Conservation (phyloP, 1,140 invertebrate species). For the Cecropterus lyciades region DNA sequence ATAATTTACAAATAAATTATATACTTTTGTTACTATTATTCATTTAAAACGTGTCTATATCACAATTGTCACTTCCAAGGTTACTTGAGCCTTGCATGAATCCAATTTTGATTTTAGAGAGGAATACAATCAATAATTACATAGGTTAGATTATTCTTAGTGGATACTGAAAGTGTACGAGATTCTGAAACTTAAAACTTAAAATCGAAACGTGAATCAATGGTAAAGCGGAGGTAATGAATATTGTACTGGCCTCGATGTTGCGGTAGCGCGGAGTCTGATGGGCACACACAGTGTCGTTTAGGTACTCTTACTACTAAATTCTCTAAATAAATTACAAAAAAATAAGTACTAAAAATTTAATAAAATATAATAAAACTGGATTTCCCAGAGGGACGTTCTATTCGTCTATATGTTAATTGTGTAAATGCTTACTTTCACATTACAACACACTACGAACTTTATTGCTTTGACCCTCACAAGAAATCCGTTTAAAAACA, state of each 20-base stretch:
- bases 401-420: not conserved
- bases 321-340: conserved; percentile 40
- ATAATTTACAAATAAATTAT: no score
- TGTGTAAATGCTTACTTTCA: no score
- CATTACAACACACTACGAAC: not conserved
- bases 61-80: conserved; percentile 3
- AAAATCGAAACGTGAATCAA: conserved; percentile 1
- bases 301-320: conserved; percentile 35
- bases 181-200: conserved; percentile 21
- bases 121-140: conserved; percentile 9
- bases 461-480: conserved; percentile 39
- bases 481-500: conserved; percentile 54
- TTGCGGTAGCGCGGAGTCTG: conserved; percentile 9
- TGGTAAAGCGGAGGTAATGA: conserved; percentile 18
- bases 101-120: no score
- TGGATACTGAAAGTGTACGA: conserved; percentile 19
- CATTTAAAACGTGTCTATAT: conserved; percentile 3
- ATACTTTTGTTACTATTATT: not conserved
- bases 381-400: conserved; percentile 27
- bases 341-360: conserved; percentile 53
- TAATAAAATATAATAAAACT: conserved; percentile 15
- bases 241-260: conserved; percentile 41
- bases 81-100: not conserved
- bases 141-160: conserved; percentile 25
- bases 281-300: conserved; percentile 13